Evolutionary conservation across 1,140 invertebrate genomes (phyloP).

Genomic region (Cephus cinctus): DNA sequence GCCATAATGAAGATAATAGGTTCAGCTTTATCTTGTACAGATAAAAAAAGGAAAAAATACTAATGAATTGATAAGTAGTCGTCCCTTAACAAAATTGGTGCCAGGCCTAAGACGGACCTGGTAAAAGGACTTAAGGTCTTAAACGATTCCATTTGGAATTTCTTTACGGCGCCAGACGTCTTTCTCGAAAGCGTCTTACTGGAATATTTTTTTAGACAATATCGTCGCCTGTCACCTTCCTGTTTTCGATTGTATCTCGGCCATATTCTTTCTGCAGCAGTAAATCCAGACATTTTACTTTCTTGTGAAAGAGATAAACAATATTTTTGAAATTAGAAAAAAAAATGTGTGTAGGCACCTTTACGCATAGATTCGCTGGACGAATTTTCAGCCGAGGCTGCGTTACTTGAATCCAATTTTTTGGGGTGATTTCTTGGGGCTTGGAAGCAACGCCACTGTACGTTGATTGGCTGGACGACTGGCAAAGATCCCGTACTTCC

Average conservation of each 20-base stretch:
- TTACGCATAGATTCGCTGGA: conserved; percentile 18
- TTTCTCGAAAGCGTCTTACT: conserved; percentile 6
- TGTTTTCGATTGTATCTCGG: background rate
- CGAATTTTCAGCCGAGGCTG: conserved; percentile 29
- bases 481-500: conserved; percentile 43
- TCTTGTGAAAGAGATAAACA: too few species aligned
- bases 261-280: conserved; percentile 4
- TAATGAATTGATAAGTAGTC: background rate
- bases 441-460: conserved; percentile 2
- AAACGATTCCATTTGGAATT: background rate
- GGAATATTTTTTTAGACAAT: conserved; percentile 4
- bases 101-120: background rate
- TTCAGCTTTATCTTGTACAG: background rate
- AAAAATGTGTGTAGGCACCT: background rate
- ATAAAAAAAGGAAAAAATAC: background rate
- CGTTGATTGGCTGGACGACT: conserved; percentile 32
- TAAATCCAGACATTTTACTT: background rate
- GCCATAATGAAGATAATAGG: too few species aligned
- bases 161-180: conserved; percentile 1
- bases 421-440: conserved; percentile 8
- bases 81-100: background rate
- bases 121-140: background rate
- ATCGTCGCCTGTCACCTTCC: conserved; percentile 1
- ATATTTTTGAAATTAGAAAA: background rate
- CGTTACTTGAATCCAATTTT: conserved; percentile 42